Conservation (phyloP, 2,113 vertebrate genomes). For the Charadrius vociferus region DNA sequence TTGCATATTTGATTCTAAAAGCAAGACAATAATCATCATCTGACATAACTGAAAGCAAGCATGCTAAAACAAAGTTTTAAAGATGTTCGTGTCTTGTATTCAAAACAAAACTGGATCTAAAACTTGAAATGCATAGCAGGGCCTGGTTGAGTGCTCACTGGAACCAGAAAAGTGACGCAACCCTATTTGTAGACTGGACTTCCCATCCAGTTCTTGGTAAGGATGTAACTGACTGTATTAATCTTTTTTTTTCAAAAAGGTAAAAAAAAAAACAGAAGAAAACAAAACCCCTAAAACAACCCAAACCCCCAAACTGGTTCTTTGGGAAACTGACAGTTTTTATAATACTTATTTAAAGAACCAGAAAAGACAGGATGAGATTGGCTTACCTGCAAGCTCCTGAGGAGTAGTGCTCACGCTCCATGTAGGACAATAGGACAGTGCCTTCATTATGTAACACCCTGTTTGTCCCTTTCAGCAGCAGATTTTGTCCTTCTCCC, state of each 20-base stretch:
- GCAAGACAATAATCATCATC: not conserved
- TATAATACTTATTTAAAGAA: not conserved
- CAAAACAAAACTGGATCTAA: not conserved
- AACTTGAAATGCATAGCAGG: not conserved
- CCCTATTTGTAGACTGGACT: accelerated
- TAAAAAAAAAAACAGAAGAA: no score
- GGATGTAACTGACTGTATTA: not conserved
- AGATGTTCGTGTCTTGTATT: not conserved
- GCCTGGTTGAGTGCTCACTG: not conserved
- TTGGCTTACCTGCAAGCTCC: not conserved
- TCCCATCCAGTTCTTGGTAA: not conserved
- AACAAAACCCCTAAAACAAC: not conserved
- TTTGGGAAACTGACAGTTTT: not conserved
- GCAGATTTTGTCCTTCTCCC: not conserved
- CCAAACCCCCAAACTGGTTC: not conserved
- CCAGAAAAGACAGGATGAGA: not conserved
- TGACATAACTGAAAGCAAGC: not conserved
- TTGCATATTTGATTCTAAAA: constrained; percentile 18
- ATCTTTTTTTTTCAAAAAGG: not conserved
- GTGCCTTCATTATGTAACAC: not conserved
- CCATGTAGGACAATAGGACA: not conserved
- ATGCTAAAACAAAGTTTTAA: not conserved
- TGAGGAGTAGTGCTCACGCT: not conserved
- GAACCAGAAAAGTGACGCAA: not conserved
- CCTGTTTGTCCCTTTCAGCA: not conserved